A percentile compares a stretch with the other conserved stretches of the same genome.
Evolutionary conservation across 2,888 invertebrate species (phyloP).

Genomic region (Achlya flavicornis): DNA sequence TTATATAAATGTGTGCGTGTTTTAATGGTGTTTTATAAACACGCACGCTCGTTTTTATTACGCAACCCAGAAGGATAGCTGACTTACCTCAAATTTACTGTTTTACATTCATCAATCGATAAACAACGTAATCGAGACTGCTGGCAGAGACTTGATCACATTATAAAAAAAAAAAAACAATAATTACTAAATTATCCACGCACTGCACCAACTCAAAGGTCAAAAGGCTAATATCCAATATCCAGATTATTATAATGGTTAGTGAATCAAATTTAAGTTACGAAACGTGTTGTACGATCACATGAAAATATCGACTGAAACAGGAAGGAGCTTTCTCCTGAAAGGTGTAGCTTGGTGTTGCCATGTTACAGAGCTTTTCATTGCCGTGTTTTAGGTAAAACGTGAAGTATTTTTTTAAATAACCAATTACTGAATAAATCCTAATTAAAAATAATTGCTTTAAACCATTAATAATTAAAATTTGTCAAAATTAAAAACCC

Average conservation of each 20-base stretch:
- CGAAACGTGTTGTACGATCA: slow-evolving; percentile 30
- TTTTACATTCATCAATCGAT: background rate
- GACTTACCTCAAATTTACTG: background rate
- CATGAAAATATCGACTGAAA: slow-evolving; percentile 62
- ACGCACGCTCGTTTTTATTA: background rate
- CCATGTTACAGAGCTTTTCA: slow-evolving; percentile 2
- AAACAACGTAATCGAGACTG: background rate
- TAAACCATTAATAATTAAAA: too few species aligned
- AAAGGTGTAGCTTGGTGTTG: slow-evolving; percentile 28
- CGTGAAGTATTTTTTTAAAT: slow-evolving; percentile 13
- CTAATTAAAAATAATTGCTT: too few species aligned
- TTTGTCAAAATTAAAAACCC: background rate
- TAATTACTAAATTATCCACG: background rate
- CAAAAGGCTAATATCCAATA: too few species aligned
- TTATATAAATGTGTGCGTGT: background rate
- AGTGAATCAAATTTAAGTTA: slow-evolving; percentile 13
- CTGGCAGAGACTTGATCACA: background rate
- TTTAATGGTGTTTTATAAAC: too few species aligned
- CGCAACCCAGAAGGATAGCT: background rate
- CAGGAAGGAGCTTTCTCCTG: slow-evolving; percentile 22
- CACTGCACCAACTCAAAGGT: slow-evolving; percentile 2
- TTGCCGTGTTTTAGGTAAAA: slow-evolving; percentile 12
- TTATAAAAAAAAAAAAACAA: background rate
- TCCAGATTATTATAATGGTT: too few species aligned
- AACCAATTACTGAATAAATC: background rate